Evolutionary conservation across 2,888 invertebrate genomes (phyloP).

Genomic region (Pinctada fucata): DNA sequence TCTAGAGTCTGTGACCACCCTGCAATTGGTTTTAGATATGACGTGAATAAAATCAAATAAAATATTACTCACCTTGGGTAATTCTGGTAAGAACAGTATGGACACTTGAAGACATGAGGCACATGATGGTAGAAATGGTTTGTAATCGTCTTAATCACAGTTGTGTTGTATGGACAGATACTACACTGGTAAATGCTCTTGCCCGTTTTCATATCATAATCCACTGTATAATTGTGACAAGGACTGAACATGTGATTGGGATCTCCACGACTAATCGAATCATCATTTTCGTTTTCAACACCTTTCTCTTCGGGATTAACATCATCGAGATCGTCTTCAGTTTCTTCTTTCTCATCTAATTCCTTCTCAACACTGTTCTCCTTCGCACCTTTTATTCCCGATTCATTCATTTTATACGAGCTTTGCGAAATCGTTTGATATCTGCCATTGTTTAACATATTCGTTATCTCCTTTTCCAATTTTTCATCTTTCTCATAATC

Average conservation of each 20-base stretch:
- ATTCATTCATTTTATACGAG: not conserved
- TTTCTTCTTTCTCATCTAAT: constrained; percentile 6
- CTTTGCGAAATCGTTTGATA: constrained; percentile 3
- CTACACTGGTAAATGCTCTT: constrained; percentile 23
- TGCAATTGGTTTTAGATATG: too few relatives aligned
- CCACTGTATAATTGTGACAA: constrained; percentile 20
- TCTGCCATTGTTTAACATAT: constrained; percentile 8
- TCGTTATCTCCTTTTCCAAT: constrained; percentile 29
- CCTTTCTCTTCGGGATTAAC: constrained; percentile 17
- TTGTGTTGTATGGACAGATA: constrained; percentile 48
- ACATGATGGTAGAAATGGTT: constrained; percentile 46
- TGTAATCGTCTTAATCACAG: constrained; percentile 48
- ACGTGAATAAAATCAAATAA: too few relatives aligned
- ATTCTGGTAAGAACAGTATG: constrained; percentile 41
- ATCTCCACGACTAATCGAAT: constrained; percentile 20
- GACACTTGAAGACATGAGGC: constrained; percentile 47
- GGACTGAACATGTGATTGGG: constrained; percentile 24
- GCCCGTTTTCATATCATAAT: not conserved
- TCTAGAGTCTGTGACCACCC: too few relatives aligned
- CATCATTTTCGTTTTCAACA: constrained; percentile 30
- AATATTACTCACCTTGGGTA: constrained; percentile 36
- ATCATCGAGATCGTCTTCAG: not conserved
- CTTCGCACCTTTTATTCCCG: not conserved
- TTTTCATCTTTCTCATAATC: constrained; percentile 21
- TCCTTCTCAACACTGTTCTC: not conserved